Evolutionary conservation across 2,888 invertebrate species (phyloP).

Genomic region (Callosobruchus maculatus): DNA sequence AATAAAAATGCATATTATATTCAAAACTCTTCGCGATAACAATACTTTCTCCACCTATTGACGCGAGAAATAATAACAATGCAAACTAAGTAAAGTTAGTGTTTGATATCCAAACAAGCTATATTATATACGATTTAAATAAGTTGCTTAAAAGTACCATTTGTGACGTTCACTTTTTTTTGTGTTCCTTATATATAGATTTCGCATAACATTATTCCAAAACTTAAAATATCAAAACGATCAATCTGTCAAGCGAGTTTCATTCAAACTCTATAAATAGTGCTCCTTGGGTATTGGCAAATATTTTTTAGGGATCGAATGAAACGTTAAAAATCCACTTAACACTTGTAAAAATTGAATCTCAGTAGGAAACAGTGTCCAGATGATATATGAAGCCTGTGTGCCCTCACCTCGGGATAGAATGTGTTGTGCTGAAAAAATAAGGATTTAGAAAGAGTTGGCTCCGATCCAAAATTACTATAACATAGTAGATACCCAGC

Average conservation of each 20-base stretch:
- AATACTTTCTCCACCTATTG: too few species aligned
- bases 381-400: neutral
- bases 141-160: neutral
- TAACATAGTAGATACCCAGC: conserved; percentile 23
- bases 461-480: conserved; percentile 34
- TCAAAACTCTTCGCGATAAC: neutral
- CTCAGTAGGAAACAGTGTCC: neutral
- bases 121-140: too few species aligned
- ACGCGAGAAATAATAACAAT: too few species aligned
- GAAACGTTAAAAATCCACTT: neutral
- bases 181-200: neutral
- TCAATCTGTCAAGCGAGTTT: neutral
- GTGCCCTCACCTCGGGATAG: neutral
- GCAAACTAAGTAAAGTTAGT: too few species aligned
- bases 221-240: neutral
- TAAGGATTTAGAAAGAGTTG: conserved; percentile 31
- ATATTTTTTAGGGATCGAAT: neutral
- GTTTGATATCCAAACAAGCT: too few species aligned
- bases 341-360: neutral
- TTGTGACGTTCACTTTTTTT: neutral
- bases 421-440: conserved; percentile 21
- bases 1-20: too few species aligned
- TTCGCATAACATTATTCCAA: neutral
- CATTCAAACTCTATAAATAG: neutral
- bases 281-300: neutral